Evolutionary conservation across 2,888 invertebrate species (phyloP), one percentile per base, ranked within the genome.

Genomic region (Eledone cirrhosa): DNA sequence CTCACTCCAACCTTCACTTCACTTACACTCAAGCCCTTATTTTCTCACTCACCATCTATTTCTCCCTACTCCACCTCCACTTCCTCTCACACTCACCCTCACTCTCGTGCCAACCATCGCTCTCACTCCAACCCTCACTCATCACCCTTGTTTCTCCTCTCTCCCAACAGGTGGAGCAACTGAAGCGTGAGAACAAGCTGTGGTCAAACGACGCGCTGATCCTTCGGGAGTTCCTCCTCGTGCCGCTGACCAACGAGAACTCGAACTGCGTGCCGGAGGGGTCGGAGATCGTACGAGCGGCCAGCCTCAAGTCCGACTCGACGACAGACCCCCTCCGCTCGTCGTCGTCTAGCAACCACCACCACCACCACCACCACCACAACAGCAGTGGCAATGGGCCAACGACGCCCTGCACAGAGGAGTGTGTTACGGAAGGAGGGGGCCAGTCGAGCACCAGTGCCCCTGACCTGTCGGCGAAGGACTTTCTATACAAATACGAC

Each of bases 131-230:
- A 53, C 22, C 63, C 22, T 11, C 14, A 1, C 11, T 11, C 27
- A 22, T 63, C 63, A 2, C 0, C 13, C 41, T 72, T 22, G 4
- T 72, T 33, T 31, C 29, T 33, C 13, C n/a, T 72, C 8, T 33
- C n/a, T n/a, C n/a, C n/a, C n/a, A n/a, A 78, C 92, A 97, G 97
- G 97, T 96, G 91, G 97, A 97, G 92, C 96, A 96, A 92, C 95
- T 98, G 89, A 94, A 97, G 87, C 93, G 97, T 88, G 95, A 94
- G 80, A 98, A 98, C 91, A 94, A 95, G 87, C 92, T 98, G 82
- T 98, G 96, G 93, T 96, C 97, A 53, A 94, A 96, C 78, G 97
- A 98, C 91, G 97, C 97, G 92, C 93, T 97, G 90, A 97, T 97
- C 93, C 93, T 97, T 87, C 93, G 96, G 85, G 96, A 97, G 91